Conservation (phyloP, 2,113 vertebrate genomes). For the Chaetorhynchus papuensis region DNA sequence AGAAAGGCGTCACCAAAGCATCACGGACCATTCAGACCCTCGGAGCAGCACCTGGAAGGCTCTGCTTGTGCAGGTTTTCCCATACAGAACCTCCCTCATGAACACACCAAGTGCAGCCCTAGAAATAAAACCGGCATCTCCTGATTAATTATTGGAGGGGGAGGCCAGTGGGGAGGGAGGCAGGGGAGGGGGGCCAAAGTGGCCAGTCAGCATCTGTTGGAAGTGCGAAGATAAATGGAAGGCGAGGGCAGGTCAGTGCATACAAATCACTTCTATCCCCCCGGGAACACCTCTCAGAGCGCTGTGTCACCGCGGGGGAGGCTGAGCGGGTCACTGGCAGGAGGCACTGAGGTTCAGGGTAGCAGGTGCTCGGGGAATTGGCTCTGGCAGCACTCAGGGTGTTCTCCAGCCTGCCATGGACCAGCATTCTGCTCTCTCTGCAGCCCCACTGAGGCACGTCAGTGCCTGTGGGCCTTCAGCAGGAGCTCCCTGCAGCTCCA, state of each 20-base stretch:
- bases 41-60: neutral
- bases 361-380: neutral
- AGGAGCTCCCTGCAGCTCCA: neutral
- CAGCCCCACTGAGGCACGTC: rapidly evolving
- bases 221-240: neutral
- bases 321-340: neutral
- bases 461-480: neutral
- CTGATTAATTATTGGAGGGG: constrained; percentile 27
- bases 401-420: neutral
- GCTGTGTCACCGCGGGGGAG: neutral
- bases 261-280: neutral
- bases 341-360: neutral
- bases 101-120: neutral
- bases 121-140: neutral
- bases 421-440: rapidly evolving
- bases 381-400: neutral
- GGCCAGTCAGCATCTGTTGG: constrained; percentile 43
- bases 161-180: neutral
- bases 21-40: rapidly evolving
- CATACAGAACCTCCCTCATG: neutral
- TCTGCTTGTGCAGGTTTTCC: neutral
- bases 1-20: neutral
- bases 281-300: neutral
- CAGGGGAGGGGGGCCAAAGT: neutral
- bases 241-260: neutral